Conservation (phyloP, 2,797 vertebrate species). For the Premnoplex brunnescens region DNA sequence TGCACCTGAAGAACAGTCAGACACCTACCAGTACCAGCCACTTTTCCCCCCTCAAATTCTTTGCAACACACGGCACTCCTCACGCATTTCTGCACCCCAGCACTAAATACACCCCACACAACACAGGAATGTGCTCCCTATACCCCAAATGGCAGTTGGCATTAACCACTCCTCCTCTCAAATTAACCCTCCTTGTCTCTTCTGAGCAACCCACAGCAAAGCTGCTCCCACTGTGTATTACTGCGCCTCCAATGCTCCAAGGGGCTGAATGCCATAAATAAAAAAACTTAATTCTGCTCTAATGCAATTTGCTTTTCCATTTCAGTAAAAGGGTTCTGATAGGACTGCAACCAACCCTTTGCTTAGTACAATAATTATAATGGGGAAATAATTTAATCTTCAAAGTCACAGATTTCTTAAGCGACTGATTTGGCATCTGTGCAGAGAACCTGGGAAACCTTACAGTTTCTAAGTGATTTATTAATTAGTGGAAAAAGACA, state of each 20-base stretch:
- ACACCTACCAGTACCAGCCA: not conserved
- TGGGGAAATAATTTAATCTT: constrained; percentile 9
- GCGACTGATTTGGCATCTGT: constrained; percentile 1
- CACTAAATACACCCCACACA: not conserved
- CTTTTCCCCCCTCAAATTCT: not conserved
- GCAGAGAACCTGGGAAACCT: not conserved
- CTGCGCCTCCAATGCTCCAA: not conserved
- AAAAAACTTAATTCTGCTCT: not conserved
- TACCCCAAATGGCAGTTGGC: not conserved
- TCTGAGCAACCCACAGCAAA: not conserved
- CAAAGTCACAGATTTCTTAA: constrained; percentile 12
- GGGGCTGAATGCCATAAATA: not conserved
- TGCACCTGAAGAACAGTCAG: not conserved
- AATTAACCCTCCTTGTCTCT: not conserved
- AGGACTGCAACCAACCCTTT: not conserved
- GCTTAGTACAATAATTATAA: not conserved
- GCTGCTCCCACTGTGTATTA: not conserved
- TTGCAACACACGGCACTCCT: not conserved
- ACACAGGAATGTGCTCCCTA: not conserved
- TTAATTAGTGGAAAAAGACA: constrained; percentile 8
- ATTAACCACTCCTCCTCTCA: not conserved
- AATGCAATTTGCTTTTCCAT: not conserved
- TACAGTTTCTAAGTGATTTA: not conserved
- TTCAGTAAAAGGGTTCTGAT: not conserved
- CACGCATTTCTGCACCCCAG: not conserved